Evolutionary conservation across 2,888 invertebrate genomes (phyloP).

Genomic region (Galeopsomyia nigrocyanea): DNA sequence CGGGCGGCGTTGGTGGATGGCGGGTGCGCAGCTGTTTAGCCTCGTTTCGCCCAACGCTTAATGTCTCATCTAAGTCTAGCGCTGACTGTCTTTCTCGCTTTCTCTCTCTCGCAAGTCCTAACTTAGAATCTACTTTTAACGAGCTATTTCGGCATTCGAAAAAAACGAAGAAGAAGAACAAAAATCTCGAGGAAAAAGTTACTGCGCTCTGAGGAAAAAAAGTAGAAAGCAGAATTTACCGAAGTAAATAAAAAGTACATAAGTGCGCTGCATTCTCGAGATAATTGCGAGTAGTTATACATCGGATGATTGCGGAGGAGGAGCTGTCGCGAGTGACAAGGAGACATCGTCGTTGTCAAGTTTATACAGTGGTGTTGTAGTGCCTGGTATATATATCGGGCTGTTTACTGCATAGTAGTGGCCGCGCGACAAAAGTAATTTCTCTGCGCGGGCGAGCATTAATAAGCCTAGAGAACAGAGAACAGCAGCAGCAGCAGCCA

Average conservation of each 20-base stretch:
- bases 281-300: too few species aligned
- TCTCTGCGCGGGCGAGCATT: slow-evolving; percentile 39
- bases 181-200: too few species aligned
- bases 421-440: slow-evolving; percentile 33
- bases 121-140: background rate
- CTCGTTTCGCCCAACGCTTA: slow-evolving; percentile 48
- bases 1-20: slow-evolving; percentile 8
- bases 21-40: slow-evolving; percentile 53
- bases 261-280: too few species aligned
- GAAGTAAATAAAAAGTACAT: too few species aligned
- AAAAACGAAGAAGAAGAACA: too few species aligned
- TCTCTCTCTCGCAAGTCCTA: background rate
- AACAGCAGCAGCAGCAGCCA: slow-evolving; percentile 45
- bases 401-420: slow-evolving; percentile 33
- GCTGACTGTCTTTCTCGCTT: background rate
- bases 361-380: too few species aligned
- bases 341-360: too few species aligned
- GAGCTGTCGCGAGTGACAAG: slow-evolving; percentile 33
- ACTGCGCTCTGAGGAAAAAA: too few species aligned
- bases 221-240: too few species aligned
- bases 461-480: slow-evolving; percentile 44
- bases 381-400: too few species aligned
- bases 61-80: slow-evolving; percentile 48
- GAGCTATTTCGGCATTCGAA: too few species aligned
- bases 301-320: slow-evolving; percentile 9